These are phyloP conservation scores for Amiota mariae DNA, from an alignment of 2,888 invertebrate genomes.

Conservation along the genomic window DNA sequence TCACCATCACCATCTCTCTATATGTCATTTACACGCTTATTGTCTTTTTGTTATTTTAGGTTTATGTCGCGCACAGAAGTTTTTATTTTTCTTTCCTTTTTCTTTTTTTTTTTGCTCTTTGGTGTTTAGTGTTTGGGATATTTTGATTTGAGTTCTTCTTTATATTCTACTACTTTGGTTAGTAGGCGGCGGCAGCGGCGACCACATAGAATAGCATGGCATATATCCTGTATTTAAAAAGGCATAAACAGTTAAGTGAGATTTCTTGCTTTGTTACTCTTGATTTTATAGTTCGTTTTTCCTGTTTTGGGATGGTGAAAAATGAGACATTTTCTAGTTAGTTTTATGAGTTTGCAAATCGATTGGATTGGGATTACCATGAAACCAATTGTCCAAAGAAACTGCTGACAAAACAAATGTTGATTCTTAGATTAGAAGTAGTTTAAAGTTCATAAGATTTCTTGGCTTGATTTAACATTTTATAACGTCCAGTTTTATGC, in stretches of 20 bases:
- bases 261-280: constrained; percentile 45
- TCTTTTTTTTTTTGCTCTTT: constrained; percentile 30
- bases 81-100: constrained; percentile 31
- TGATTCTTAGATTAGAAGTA: too few species aligned
- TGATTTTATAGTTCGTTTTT: constrained; percentile 18
- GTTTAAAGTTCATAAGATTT: too few species aligned
- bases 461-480: too few species aligned
- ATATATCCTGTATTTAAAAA: constrained; percentile 43
- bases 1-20: too few species aligned
- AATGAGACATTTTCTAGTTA: too few species aligned
- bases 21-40: constrained; percentile 34
- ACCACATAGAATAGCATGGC: not conserved
- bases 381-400: too few species aligned
- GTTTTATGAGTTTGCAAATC: not conserved
- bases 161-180: constrained; percentile 1
- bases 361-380: too few species aligned
- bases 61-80: constrained; percentile 44
- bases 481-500: too few species aligned
- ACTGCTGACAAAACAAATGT: too few species aligned
- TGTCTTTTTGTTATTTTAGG: constrained; percentile 49
- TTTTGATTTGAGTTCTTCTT: constrained; percentile 23
- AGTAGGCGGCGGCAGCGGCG: too few species aligned
- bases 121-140: constrained; percentile 11
- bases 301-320: not conserved
- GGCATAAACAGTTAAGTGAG: constrained; percentile 53